A percentile compares a stretch with the other conserved stretches of the same genome.
phyloP scores from a whole-genome alignment of 1,140 invertebrate genomes.

The Calliphora vicina region DNA sequence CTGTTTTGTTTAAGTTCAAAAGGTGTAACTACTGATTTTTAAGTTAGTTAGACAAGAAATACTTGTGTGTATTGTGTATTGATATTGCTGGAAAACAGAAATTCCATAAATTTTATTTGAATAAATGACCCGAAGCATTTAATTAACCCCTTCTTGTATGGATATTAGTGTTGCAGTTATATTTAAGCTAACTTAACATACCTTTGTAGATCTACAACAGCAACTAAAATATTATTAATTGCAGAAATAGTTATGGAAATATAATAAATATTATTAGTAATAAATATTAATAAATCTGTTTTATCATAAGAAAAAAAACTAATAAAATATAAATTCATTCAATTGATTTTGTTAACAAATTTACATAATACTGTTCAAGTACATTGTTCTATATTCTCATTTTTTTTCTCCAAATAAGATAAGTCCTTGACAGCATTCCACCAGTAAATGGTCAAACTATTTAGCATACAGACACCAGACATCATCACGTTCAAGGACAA shows the following conservation, averaged over 20 bases:
- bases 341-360: too few species aligned
- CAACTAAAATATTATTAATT: too few species aligned
- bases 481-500: constrained; percentile 3
- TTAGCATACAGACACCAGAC: not conserved
- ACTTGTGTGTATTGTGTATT: not conserved
- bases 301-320: too few species aligned
- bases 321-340: too few species aligned
- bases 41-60: not conserved
- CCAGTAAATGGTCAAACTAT: not conserved
- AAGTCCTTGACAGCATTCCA: not conserved
- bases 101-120: not conserved
- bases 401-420: not conserved
- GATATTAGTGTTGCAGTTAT: not conserved
- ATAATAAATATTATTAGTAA: too few species aligned
- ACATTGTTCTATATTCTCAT: not conserved
- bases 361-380: too few species aligned
- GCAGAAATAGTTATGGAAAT: too few species aligned
- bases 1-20: not conserved
- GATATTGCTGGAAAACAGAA: not conserved
- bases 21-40: constrained; percentile 16
- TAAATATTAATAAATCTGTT: too few species aligned
- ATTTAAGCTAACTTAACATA: too few species aligned
- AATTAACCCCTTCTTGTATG: not conserved
- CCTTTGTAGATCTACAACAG: too few species aligned
- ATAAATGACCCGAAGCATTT: not conserved